Evolutionary conservation across 1,140 invertebrate species (phyloP).

Genomic region (Drosophila biarmipes): DNA sequence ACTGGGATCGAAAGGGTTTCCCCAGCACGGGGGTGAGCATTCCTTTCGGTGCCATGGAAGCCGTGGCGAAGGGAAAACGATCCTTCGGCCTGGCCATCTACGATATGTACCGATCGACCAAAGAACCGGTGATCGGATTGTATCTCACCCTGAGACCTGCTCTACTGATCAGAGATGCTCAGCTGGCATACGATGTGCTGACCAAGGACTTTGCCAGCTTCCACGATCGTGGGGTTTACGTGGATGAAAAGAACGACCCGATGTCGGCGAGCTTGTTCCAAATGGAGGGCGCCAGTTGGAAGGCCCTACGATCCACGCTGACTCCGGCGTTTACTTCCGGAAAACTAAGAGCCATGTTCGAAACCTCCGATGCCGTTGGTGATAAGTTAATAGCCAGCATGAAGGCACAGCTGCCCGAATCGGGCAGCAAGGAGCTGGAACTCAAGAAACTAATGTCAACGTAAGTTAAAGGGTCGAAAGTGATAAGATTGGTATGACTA

Average conservation of each 20-base stretch:
- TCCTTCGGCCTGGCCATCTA: conserved; percentile 72
- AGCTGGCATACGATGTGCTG: conserved; percentile 84
- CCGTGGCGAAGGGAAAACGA: conserved; percentile 36
- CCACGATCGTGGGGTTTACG: conserved; percentile 84
- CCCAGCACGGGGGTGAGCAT: conserved; percentile 38
- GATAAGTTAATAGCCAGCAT: conserved; percentile 74
- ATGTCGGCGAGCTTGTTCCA: conserved; percentile 84
- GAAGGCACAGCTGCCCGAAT: conserved; percentile 30
- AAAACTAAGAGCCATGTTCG: conserved; percentile 86
- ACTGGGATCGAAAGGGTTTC: conserved; percentile 76
- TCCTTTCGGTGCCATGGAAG: conserved; percentile 69
- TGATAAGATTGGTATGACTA: neutral
- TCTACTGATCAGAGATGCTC: conserved; percentile 85
- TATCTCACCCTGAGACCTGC: conserved; percentile 78
- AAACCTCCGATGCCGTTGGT: conserved; percentile 82
- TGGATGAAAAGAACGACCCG: conserved; percentile 77
- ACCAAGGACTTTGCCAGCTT: conserved; percentile 85
- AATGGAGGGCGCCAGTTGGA: conserved; percentile 85
- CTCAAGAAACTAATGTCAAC: conserved; percentile 60
- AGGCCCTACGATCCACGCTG: conserved; percentile 85
- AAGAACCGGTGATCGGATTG: conserved; percentile 69
- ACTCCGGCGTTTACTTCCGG: conserved; percentile 86
- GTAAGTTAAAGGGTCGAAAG: conserved; percentile 26
- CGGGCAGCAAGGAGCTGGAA: conserved; percentile 50
- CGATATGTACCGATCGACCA: conserved; percentile 61